These are phyloP conservation scores for Dipodomys merriami DNA, from an alignment of 2,113 vertebrate genomes.

Conservation along the genomic window DNA sequence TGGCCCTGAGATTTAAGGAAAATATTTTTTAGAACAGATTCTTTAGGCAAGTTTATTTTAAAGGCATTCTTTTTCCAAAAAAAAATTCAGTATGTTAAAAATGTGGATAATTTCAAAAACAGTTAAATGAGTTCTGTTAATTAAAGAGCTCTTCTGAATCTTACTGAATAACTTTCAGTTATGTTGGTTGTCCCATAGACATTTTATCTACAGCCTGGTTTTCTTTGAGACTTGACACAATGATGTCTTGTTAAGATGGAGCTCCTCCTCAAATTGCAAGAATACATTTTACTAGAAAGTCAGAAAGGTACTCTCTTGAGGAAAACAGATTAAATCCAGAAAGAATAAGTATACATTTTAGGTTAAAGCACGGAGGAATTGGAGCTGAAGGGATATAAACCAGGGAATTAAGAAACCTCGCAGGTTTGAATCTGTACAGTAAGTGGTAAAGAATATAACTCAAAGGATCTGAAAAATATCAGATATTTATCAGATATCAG, in stretches of 20 bases:
- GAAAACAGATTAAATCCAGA: neutral
- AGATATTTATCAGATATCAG: no score
- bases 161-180: neutral
- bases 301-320: neutral
- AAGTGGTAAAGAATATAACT: neutral
- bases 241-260: neutral
- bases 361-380: neutral
- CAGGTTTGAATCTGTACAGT: neutral
- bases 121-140: neutral
- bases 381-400: neutral
- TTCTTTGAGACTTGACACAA: neutral
- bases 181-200: neutral
- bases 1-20: neutral
- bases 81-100: neutral
- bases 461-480: slow-evolving; percentile 17
- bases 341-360: neutral
- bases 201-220: neutral
- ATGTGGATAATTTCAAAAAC: slow-evolving; percentile 29
- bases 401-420: neutral
- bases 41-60: neutral
- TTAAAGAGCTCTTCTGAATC: neutral
- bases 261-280: slow-evolving; percentile 2
- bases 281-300: slow-evolving; percentile 9
- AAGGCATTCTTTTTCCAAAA: neutral
- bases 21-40: neutral